Evolutionary conservation across 2,113 vertebrate species (phyloP).

Genomic region (Neolamprologus cancellatus): DNA sequence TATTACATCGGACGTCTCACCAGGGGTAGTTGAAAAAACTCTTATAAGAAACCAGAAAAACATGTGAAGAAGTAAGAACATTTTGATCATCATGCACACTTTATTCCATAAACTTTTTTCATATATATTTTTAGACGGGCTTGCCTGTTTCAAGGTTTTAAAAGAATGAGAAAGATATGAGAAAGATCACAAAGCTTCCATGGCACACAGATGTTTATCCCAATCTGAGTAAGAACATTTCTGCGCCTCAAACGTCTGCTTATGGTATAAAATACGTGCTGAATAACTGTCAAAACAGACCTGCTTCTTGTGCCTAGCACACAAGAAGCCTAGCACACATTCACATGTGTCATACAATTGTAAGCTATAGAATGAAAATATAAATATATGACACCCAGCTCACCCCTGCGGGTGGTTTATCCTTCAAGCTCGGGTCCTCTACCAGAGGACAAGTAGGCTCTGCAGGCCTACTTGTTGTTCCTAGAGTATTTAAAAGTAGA

Average conservation of each 20-base stretch:
- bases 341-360: not conserved
- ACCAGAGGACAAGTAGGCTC: too few species aligned
- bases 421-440: not conserved
- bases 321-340: not conserved
- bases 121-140: not conserved
- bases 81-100: not conserved
- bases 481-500: too few species aligned
- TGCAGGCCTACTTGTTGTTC: too few species aligned
- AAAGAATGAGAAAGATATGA: not conserved
- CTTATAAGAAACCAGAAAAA: not conserved
- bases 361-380: not conserved
- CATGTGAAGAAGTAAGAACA: not conserved
- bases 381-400: not conserved
- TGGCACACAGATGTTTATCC: not conserved
- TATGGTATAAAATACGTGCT: not conserved
- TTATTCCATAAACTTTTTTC: not conserved
- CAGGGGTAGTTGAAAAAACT: not conserved
- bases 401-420: fast-evolving
- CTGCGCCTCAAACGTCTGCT: not conserved
- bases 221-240: not conserved
- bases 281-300: not conserved
- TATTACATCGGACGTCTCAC: not conserved
- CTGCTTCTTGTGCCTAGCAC: not conserved
- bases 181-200: not conserved
- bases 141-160: not conserved